Evolutionary conservation across 2,113 vertebrate species (phyloP), one percentile per base, ranked within the genome.

Genomic region (Clarias magur): DNA sequence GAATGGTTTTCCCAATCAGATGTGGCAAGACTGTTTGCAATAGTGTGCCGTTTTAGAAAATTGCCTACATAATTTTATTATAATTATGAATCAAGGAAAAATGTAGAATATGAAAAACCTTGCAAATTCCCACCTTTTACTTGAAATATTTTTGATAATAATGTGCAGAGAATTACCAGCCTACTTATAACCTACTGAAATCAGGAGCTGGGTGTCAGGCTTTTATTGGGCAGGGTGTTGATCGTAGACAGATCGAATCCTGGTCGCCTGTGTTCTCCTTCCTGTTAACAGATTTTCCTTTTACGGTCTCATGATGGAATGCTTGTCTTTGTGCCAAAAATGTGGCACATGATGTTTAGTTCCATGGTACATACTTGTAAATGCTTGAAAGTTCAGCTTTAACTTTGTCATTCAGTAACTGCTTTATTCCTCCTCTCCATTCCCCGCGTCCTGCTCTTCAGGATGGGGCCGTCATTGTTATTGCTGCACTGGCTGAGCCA

Each of bases 281-380:
- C 88, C 89, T 90, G 90, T 92, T 89, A 91, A 93, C 91, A 91
- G 88, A 0, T 10, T 91, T 91, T 90, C 94, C 95, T 95, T 95
- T 93, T 94, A 95, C 91, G 95, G 94, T 91, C 91, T 90, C 94
- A 94, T 93, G 94, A 93, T 93, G 94, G 92, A 94, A 92, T 93
- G 92, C 85, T 89, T 93, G 93, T 93, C 91, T 85, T 75, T 85
- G 63, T 88, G 89, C 93, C 92, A 94, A 92, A 94, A 94, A 92
- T 93, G 92, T 89, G 92, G 86, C 87, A 93, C 88, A 81, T 90
- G 93, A 91, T 91, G 95, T 92, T 93, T 88, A 76, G 91, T 95
- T 93, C 93, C 94, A 90, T 94, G 93, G 94, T 95, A 91, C 95
- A 94, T 95, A 91, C 95, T 95, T 95, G 93, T 95, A 94, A 92